These are phyloP conservation scores for Aculops lycopersici DNA, from an alignment of 1,140 invertebrate genomes.

Conservation along the genomic window DNA sequence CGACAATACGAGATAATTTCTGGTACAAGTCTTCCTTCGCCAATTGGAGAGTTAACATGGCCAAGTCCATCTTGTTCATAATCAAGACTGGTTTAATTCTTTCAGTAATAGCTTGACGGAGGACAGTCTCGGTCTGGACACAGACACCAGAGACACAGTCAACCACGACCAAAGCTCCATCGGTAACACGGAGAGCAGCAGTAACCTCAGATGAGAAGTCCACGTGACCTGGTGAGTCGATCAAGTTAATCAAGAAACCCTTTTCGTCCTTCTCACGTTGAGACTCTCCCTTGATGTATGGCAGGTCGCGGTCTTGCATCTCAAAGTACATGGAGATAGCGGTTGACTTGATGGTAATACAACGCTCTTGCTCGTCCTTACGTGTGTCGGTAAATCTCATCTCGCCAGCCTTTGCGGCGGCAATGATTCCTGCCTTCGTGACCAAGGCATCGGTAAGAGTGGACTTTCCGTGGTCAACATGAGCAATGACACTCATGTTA, in stretches of 20 bases:
- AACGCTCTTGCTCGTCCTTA: constrained; percentile 37
- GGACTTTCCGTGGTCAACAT: constrained; percentile 99
- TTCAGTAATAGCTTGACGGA: constrained; percentile 27
- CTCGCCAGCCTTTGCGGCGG: constrained; percentile 85
- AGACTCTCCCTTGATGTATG: constrained; percentile 14
- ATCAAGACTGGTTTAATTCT: constrained; percentile 27
- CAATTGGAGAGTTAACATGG: constrained; percentile 23
- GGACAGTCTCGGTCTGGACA: constrained; percentile 27
- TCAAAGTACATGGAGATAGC: constrained; percentile 27
- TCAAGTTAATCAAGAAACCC: constrained; percentile 27
- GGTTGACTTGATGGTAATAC: constrained; percentile 99
- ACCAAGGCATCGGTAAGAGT: constrained; percentile 96
- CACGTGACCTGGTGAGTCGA: constrained; percentile 28
- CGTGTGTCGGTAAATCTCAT: constrained; percentile 95
- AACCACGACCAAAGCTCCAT: constrained; percentile 26
- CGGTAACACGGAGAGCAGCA: constrained; percentile 27
- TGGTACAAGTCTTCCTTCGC: constrained; percentile 80
- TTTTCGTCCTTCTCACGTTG: constrained; percentile 15
- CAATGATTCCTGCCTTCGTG: constrained; percentile 98
- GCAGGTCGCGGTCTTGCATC: constrained; percentile 18
- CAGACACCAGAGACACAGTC: constrained; percentile 28
- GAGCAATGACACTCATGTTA: constrained; percentile 99
- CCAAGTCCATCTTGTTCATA: constrained; percentile 30
- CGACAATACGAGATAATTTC: constrained; percentile 96
- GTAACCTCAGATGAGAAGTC: constrained; percentile 28